phyloP scores from a whole-genome alignment of 2,113 vertebrate species.

The Oreochromis tanganicae region DNA sequence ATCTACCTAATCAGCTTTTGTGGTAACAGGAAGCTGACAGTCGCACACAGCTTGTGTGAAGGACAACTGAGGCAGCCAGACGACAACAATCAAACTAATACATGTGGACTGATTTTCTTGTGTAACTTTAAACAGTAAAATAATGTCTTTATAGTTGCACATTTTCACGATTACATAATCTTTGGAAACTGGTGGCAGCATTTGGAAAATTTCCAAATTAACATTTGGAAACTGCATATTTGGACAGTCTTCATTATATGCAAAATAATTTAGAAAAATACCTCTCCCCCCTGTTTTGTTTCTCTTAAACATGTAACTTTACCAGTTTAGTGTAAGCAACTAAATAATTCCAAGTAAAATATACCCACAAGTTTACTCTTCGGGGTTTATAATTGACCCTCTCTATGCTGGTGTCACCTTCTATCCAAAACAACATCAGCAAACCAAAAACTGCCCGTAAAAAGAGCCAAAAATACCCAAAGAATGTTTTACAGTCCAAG shows the following conservation, averaged over 20 bases:
- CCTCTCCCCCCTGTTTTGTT: not conserved
- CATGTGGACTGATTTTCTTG: not conserved
- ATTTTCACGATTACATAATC: not conserved
- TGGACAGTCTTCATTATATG: not conserved
- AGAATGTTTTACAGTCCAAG: not conserved
- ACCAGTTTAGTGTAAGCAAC: not conserved
- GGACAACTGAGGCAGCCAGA: not conserved
- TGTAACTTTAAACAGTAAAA: not conserved
- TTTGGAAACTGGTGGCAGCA: not conserved
- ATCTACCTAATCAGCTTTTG: not conserved
- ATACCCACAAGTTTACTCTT: not conserved
- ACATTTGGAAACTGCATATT: not conserved
- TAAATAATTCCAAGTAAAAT: not conserved
- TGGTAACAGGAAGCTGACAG: not conserved
- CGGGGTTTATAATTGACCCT: not conserved
- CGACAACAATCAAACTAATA: not conserved
- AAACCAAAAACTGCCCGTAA: not conserved
- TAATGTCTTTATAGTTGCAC: not conserved
- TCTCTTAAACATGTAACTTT: not conserved
- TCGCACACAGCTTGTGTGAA: not conserved
- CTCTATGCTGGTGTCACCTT: not conserved
- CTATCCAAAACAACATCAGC: not conserved
- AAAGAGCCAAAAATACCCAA: not conserved
- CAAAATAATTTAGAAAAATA: not conserved
- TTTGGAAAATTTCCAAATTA: rapidly evolving